Percentiles rank a stretch among this genome's conserved stretches.
These are phyloP conservation scores for Picus viridis DNA, from an alignment of 2,797 vertebrate genomes.

Conservation along the genomic window DNA sequence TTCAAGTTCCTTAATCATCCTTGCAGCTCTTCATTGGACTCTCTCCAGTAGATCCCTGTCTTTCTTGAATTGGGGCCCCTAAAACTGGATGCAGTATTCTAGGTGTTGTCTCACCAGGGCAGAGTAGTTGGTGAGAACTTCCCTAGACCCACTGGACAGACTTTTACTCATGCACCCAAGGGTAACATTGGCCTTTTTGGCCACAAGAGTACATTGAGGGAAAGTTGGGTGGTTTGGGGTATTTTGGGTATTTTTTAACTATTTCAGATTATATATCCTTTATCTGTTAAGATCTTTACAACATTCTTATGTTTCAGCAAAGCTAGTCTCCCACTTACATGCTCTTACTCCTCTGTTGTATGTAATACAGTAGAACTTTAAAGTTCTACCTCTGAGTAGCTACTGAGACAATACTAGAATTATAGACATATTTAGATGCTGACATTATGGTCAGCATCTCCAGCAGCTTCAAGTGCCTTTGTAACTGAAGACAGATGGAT, in stretches of 20 bases:
- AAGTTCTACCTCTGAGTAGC: background rate
- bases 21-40: too few species aligned
- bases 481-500: background rate
- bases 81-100: too few species aligned
- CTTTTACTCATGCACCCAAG: too few species aligned
- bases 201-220: too few species aligned
- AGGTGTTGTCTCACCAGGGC: too few species aligned
- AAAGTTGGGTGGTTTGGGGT: background rate
- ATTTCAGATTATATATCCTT: background rate
- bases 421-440: background rate
- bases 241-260: background rate
- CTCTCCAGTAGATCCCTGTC: too few species aligned
- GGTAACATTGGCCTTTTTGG: too few species aligned
- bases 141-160: too few species aligned
- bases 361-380: background rate
- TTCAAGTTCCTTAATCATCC: too few species aligned
- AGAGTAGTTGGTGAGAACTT: too few species aligned
- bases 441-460: background rate
- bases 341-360: background rate
- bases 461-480: background rate
- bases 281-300: constrained; percentile 31
- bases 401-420: background rate
- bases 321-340: background rate
- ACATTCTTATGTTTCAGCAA: constrained; percentile 18
- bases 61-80: too few species aligned